These are phyloP conservation scores for Drosophila siamana DNA, from an alignment of 2,888 invertebrate species.

Conservation along the genomic window DNA sequence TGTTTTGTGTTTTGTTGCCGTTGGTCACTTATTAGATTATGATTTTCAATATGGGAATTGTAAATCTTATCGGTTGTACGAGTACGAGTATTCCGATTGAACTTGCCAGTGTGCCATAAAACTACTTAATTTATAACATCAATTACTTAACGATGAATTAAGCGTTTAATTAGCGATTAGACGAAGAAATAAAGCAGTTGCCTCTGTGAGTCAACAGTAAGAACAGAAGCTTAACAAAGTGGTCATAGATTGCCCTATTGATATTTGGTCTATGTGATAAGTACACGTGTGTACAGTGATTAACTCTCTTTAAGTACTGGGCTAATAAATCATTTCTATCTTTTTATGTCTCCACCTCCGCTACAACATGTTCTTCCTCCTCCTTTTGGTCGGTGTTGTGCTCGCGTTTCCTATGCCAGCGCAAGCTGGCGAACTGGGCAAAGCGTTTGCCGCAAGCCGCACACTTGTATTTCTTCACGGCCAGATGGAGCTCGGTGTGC, in stretches of 20 bases:
- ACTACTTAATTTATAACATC: conserved; percentile 29
- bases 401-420: conserved; percentile 75
- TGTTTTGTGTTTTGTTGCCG: background rate
- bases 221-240: conserved; percentile 15
- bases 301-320: conserved; percentile 38
- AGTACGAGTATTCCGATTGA: conserved; percentile 6
- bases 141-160: conserved; percentile 35
- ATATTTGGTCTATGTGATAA: conserved; percentile 55
- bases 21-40: conserved; percentile 10
- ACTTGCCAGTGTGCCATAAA: conserved; percentile 12
- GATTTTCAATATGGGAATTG: conserved; percentile 9
- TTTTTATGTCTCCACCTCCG: conserved; percentile 22
- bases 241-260: conserved; percentile 44
- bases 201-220: conserved; percentile 1
- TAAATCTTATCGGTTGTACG: conserved; percentile 17
- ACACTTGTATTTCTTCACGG: conserved; percentile 80
- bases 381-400: conserved; percentile 41
- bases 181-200: conserved; percentile 25
- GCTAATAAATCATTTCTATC: conserved; percentile 3
- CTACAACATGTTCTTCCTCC: conserved; percentile 9
- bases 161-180: conserved; percentile 45
- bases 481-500: conserved; percentile 76
- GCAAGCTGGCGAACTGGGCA: conserved; percentile 79
- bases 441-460: conserved; percentile 72
- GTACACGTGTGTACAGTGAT: conserved; percentile 38